Percentiles rank a stretch among this genome's conserved stretches.
Conservation (phyloP, 2,113 vertebrate species). For the Neotragus moschatus region DNA sequence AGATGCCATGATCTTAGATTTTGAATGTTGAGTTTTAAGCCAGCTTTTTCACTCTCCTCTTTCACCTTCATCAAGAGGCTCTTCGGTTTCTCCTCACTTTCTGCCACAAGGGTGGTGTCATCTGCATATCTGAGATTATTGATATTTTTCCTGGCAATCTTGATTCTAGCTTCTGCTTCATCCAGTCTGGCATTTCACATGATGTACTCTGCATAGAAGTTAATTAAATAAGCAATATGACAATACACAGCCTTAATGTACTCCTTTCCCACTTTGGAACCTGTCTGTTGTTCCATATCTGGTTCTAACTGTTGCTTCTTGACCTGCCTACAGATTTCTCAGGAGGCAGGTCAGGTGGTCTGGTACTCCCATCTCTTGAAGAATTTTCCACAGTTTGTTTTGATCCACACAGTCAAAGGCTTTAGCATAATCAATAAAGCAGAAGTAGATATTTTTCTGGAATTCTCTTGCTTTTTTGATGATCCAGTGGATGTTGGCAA, state of each 20-base stretch:
- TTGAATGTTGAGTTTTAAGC: neutral
- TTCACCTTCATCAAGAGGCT: neutral
- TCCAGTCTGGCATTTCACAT: neutral
- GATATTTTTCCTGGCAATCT: neutral
- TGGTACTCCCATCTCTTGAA: neutral
- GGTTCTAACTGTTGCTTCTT: neutral
- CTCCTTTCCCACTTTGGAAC: neutral
- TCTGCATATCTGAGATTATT: neutral
- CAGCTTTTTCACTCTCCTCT: neutral
- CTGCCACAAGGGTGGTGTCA: neutral
- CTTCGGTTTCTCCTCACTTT: neutral
- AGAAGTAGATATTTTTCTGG: neutral
- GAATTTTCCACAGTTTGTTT: neutral
- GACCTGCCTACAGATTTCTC: neutral
- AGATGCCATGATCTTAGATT: neutral
- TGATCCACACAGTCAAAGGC: neutral
- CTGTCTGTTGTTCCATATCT: neutral
- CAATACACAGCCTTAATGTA: neutral
- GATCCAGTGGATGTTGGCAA: neutral
- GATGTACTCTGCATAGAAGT: neutral
- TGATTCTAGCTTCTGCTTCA: neutral
- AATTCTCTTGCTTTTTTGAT: neutral
- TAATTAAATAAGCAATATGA: neutral
- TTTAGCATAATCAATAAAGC: neutral
- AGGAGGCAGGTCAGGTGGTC: neutral